phyloP scores from a whole-genome alignment of 2,888 invertebrate genomes.

The Lordiphosa andalusiaca region DNA sequence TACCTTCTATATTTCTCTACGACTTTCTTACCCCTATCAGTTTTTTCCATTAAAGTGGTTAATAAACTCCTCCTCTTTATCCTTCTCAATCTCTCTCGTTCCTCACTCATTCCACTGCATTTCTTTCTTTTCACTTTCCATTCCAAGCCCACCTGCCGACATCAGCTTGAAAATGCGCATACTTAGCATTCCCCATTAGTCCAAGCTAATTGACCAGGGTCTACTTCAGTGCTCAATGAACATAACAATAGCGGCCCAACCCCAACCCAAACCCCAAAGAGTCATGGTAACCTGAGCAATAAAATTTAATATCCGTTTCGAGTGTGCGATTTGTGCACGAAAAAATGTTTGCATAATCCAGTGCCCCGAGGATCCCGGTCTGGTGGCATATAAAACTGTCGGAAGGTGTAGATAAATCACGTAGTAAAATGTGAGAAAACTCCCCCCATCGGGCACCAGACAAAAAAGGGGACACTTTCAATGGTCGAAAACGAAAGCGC shows the following conservation, averaged over 20 bases:
- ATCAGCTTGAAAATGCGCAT: conserved; percentile 33
- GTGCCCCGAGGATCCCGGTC: conserved; percentile 15
- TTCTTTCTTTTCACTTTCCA: no score
- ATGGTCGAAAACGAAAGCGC: conserved; percentile 45
- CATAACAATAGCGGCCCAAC: conserved; percentile 40
- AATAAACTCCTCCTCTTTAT: no score
- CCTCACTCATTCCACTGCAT: no score
- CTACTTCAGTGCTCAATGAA: conserved; percentile 66
- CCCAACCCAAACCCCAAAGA: conserved; percentile 19
- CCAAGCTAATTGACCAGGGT: conserved; percentile 61
- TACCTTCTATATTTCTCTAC: no score
- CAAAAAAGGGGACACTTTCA: conserved; percentile 42
- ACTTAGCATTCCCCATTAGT: conserved; percentile 46
- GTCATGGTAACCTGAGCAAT: conserved; percentile 72
- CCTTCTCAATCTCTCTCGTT: no score
- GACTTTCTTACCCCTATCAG: no score
- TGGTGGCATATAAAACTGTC: conserved; percentile 54
- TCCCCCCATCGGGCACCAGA: conserved; percentile 29
- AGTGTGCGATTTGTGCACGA: conserved; percentile 58
- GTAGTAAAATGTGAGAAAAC: conserved; percentile 67
- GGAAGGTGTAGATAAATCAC: conserved; percentile 71
- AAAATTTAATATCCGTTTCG: conserved; percentile 72
- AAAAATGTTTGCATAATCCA: conserved; percentile 66
- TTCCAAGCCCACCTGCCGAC: neutral
- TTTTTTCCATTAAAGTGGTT: no score